A percentile compares a stretch with the other conserved stretches of the same genome.
phyloP scores from a whole-genome alignment of 2,888 invertebrate genomes.

The Apotomis betuletana region DNA sequence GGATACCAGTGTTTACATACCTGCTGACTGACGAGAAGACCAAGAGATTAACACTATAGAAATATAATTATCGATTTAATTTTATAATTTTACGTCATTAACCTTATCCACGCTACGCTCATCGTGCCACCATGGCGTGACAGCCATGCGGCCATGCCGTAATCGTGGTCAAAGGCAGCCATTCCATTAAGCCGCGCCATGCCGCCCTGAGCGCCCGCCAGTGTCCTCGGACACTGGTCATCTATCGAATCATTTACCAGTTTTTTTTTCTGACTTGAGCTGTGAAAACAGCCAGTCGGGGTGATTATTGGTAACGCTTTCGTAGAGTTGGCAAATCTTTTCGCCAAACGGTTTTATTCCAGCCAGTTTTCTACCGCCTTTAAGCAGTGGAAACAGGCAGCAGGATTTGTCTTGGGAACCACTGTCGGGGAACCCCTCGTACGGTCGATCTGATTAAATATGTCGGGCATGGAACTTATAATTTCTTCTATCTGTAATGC shows the following conservation, averaged over 20 bases:
- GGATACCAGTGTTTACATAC: too few species aligned
- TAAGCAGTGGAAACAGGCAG: too few species aligned
- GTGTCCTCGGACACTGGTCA: constrained; percentile 17
- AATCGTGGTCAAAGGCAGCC: constrained; percentile 36
- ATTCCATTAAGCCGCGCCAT: constrained; percentile 37
- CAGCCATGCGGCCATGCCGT: constrained; percentile 36
- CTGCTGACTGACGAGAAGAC: too few species aligned
- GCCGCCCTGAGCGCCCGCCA: constrained; percentile 35
- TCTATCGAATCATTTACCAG: neutral
- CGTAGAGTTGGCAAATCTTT: neutral
- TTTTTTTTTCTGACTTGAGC: neutral
- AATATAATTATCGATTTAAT: too few species aligned
- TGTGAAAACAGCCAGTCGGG: neutral
- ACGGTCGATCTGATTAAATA: neutral
- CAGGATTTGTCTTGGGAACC: too few species aligned
- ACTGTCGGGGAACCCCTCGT: too few species aligned
- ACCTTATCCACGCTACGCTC: constrained; percentile 47
- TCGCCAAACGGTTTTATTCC: neutral
- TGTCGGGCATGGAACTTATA: constrained; percentile 68
- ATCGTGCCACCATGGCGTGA: constrained; percentile 49
- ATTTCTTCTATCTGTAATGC: constrained; percentile 75
- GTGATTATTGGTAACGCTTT: too few species aligned
- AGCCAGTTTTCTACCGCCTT: too few species aligned
- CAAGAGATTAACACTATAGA: too few species aligned
- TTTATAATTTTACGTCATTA: neutral